These are phyloP conservation scores for Sturnira hondurensis DNA, from an alignment of 2,113 vertebrate species.

Conservation along the genomic window DNA sequence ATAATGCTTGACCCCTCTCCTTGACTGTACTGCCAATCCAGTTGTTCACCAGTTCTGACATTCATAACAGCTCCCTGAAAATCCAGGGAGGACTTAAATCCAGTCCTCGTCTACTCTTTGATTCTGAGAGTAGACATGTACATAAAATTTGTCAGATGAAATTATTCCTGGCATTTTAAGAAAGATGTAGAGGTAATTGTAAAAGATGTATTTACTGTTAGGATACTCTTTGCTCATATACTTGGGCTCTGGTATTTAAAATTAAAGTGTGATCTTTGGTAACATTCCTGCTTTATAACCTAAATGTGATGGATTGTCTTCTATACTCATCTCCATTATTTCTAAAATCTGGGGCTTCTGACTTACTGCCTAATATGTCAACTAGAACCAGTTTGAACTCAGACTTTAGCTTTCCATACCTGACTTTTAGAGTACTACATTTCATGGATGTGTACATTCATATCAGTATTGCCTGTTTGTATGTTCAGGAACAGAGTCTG, in stretches of 20 bases:
- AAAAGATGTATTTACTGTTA: slow-evolving; percentile 7
- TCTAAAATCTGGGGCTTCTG: slow-evolving; percentile 14
- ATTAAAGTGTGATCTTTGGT: slow-evolving; percentile 1
- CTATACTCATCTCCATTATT: slow-evolving; percentile 1
- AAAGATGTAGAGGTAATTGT: slow-evolving; percentile 9
- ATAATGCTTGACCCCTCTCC: not conserved
- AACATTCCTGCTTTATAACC: not conserved
- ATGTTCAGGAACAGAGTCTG: not conserved
- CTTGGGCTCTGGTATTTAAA: slow-evolving; percentile 13
- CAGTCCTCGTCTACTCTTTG: not conserved
- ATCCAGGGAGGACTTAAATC: not conserved
- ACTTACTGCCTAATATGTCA: not conserved
- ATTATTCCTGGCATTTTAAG: slow-evolving; percentile 21
- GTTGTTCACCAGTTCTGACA: not conserved
- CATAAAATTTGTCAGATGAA: not conserved
- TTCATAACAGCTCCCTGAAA: not conserved
- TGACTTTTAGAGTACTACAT: not conserved
- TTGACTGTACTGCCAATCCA: not conserved
- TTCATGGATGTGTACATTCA: not conserved
- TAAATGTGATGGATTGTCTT: not conserved
- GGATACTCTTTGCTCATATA: not conserved
- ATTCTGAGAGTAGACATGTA: not conserved
- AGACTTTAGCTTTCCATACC: not conserved
- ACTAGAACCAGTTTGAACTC: not conserved
- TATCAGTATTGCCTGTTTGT: not conserved